phyloP scores from a whole-genome alignment of 2,797 vertebrate genomes.

The Ctenosaura bakeri region DNA sequence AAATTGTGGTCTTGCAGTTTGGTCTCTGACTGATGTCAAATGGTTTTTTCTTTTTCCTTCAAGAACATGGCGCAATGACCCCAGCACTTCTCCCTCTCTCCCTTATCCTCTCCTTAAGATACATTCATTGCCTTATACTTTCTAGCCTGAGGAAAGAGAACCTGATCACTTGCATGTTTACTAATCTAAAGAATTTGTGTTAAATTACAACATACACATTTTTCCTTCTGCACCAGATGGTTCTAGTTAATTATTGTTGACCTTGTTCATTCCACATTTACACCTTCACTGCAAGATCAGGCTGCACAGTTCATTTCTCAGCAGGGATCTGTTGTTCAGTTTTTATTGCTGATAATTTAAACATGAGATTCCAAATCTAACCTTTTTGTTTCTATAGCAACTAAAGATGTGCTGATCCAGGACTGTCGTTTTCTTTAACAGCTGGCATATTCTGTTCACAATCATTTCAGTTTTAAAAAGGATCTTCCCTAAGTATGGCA shows the following conservation, averaged over 20 bases:
- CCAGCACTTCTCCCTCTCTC: background rate
- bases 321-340: conserved; percentile 68
- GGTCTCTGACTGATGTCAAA: conserved; percentile 38
- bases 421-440: conserved; percentile 73
- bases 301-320: conserved; percentile 59
- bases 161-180: conserved; percentile 6
- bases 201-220: conserved; percentile 18
- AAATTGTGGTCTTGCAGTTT: background rate
- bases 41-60: conserved; percentile 27
- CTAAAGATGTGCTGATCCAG: conserved; percentile 70
- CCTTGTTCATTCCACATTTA: conserved; percentile 53
- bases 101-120: background rate
- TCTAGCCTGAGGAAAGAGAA: conserved; percentile 25
- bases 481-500: background rate
- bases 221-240: conserved; percentile 4
- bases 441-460: conserved; percentile 76
- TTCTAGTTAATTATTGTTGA: conserved; percentile 63
- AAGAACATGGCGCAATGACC: conserved; percentile 45
- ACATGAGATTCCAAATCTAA: conserved; percentile 69
- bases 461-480: conserved; percentile 64
- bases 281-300: conserved; percentile 62
- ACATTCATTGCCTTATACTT: conserved; percentile 25
- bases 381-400: conserved; percentile 81
- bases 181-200: conserved; percentile 6
- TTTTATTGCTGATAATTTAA: conserved; percentile 77